These are phyloP conservation scores for Danaus melanippus DNA, from an alignment of 1,140 invertebrate species.

Conservation along the genomic window DNA sequence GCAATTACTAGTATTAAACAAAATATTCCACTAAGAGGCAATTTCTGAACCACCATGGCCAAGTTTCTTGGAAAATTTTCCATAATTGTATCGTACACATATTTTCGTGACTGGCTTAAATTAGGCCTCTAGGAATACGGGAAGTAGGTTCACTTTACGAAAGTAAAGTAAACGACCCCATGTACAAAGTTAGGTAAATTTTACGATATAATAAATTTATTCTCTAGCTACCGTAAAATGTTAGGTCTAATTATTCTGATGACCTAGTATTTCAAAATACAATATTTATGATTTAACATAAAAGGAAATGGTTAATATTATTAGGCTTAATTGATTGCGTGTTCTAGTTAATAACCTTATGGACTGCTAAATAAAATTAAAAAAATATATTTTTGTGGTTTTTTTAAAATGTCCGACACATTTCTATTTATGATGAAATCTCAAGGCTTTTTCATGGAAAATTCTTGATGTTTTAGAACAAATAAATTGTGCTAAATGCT, in stretches of 20 bases:
- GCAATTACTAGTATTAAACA: slow-evolving; percentile 16
- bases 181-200: slow-evolving; percentile 4
- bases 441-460: too few relatives aligned
- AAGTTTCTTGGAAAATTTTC: slow-evolving; percentile 20
- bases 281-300: too few relatives aligned
- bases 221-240: slow-evolving; percentile 2
- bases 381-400: too few relatives aligned
- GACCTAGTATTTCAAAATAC: too few relatives aligned
- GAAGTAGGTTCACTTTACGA: slow-evolving; percentile 14
- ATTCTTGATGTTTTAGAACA: too few relatives aligned
- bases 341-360: too few relatives aligned
- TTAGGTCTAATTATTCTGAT: neutral
- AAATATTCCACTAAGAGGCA: slow-evolving; percentile 17
- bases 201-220: slow-evolving; percentile 12
- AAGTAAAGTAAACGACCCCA: slow-evolving; percentile 9
- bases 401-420: too few relatives aligned
- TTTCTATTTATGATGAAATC: too few relatives aligned
- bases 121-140: slow-evolving; percentile 18
- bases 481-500: too few relatives aligned
- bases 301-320: too few relatives aligned
- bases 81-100: slow-evolving; percentile 17
- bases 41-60: slow-evolving; percentile 16
- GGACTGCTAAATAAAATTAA: too few relatives aligned
- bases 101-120: slow-evolving; percentile 23
- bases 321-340: too few relatives aligned